Evolutionary conservation across 2,797 vertebrate genomes (phyloP).

Genomic region (Sebastes kiyomatsui): DNA sequence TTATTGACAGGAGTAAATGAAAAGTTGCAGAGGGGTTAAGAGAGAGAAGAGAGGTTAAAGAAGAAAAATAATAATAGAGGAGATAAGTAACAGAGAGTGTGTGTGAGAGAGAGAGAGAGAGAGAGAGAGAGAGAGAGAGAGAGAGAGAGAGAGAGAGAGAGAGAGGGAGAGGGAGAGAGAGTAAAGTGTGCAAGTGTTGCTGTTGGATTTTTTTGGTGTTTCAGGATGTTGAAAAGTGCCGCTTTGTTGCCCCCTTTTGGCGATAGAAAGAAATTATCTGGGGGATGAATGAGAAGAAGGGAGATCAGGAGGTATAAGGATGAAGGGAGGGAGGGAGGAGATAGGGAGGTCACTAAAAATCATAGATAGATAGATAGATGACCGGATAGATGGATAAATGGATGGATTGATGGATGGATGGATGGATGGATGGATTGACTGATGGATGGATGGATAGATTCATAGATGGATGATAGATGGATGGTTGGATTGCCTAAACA

Average conservation of each 20-base stretch:
- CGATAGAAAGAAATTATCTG: constrained; percentile 22
- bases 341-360: background rate
- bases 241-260: constrained; percentile 73
- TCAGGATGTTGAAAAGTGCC: constrained; percentile 36
- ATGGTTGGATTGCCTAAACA: background rate
- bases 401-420: no score
- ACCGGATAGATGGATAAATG: no score
- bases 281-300: background rate
- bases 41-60: background rate
- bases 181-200: background rate
- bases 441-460: background rate
- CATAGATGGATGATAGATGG: background rate
- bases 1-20: background rate
- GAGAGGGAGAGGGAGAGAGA: background rate
- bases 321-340: background rate
- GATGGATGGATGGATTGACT: background rate
- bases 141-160: background rate
- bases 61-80: background rate
- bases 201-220: background rate
- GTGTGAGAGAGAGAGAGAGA: background rate
- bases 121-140: background rate
- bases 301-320: no score
- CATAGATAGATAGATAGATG: background rate
- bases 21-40: background rate
- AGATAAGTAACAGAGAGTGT: background rate